Percentiles rank a stretch among this genome's conserved stretches.
Conservation (phyloP, 2,888 invertebrate genomes). For the Oegoconia quadripuncta region DNA sequence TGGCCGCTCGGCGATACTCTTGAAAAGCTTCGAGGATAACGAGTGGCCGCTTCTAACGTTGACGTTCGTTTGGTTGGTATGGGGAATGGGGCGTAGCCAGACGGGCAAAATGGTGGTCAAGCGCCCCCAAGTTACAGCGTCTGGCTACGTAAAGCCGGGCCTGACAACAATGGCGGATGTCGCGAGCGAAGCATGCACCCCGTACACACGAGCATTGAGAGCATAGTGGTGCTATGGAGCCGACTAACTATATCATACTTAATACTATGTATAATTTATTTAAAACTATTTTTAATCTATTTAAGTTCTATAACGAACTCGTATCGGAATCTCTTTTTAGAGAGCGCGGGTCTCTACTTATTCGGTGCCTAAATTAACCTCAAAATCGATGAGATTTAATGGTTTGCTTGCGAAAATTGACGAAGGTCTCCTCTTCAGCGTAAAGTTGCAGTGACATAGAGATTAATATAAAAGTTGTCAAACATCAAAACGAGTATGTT, state of each 20-base stretch:
- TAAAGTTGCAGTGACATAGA: too few species aligned
- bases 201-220: constrained; percentile 59
- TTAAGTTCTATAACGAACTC: too few species aligned
- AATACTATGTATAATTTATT: constrained; percentile 20
- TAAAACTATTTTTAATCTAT: constrained; percentile 4
- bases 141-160: not conserved
- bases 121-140: too few species aligned
- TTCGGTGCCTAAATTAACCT: too few species aligned
- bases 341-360: too few species aligned
- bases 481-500: too few species aligned
- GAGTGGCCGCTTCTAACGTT: not conserved
- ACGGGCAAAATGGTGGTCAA: too few species aligned
- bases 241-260: constrained; percentile 39
- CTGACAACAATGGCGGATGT: constrained; percentile 7
- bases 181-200: not conserved
- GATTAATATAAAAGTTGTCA: too few species aligned
- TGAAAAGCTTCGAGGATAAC: not conserved
- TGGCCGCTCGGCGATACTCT: constrained; percentile 54
- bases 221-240: constrained; percentile 77
- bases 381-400: too few species aligned
- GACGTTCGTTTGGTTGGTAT: not conserved
- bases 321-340: too few species aligned
- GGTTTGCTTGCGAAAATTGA: constrained; percentile 5
- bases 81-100: not conserved
- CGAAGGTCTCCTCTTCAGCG: constrained; percentile 6